Percentiles rank a stretch among this genome's conserved stretches.
Evolutionary conservation across 2,888 invertebrate genomes (phyloP).

Genomic region (Diogma glabrata): DNA sequence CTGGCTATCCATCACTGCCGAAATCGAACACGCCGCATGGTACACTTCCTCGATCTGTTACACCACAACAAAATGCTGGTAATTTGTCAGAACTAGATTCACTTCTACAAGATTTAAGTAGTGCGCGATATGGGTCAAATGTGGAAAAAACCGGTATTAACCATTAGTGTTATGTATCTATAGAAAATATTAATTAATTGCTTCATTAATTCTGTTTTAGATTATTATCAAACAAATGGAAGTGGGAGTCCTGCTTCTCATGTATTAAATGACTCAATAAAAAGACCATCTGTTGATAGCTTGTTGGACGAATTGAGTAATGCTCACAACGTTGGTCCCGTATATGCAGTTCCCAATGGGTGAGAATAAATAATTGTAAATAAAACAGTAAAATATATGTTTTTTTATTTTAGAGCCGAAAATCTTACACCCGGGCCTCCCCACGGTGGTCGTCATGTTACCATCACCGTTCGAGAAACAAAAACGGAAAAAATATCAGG

Average conservation of each 20-base stretch:
- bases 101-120: slow-evolving; percentile 82
- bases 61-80: slow-evolving; percentile 35
- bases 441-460: slow-evolving; percentile 38
- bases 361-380: slow-evolving; percentile 26
- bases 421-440: slow-evolving; percentile 27
- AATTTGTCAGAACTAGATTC: slow-evolving; percentile 87
- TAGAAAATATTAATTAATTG: background rate
- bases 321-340: slow-evolving; percentile 24
- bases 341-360: slow-evolving; percentile 64
- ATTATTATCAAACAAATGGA: slow-evolving; percentile 27
- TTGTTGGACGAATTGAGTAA: slow-evolving; percentile 71
- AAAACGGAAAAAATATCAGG: slow-evolving; percentile 44
- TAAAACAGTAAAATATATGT: too few relatives aligned
- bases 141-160: slow-evolving; percentile 39
- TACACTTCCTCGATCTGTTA: slow-evolving; percentile 16
- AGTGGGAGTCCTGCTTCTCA: slow-evolving; percentile 38
- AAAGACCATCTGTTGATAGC: slow-evolving; percentile 76
- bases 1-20: slow-evolving; percentile 19
- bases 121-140: slow-evolving; percentile 48
- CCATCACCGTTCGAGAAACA: slow-evolving; percentile 47
- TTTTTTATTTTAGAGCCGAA: too few relatives aligned
- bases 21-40: slow-evolving; percentile 7
- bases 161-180: background rate
- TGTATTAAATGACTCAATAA: slow-evolving; percentile 30
- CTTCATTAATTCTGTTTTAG: background rate